Base-by-base conservation (phyloP, 2,797 vertebrate species). In the Propithecus perrieri region DNA sequence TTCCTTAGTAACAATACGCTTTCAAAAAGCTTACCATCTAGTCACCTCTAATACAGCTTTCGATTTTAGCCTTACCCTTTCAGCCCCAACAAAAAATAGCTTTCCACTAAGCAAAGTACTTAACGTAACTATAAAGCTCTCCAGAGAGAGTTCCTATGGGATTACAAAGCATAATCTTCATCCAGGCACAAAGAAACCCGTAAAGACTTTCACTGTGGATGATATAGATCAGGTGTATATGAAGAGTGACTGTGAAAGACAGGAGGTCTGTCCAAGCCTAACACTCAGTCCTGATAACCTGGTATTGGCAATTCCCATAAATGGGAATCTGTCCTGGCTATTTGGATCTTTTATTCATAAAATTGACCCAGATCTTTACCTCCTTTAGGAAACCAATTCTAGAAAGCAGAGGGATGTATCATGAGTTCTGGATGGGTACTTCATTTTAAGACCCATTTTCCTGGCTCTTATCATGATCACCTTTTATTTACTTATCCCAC, bases 401-500 rank as follows among this genome's bases (percentile, higher is more conserved):
- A 28, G 46, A 85, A 88, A 85, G 43, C 55, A 86, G n/a, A 85
- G 33, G 67, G 50, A 83, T 6, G 15, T 11, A 17, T 59, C n/a
- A 38, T n/a, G 69, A 13, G 13, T 43, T 84, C 57, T 87, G 43
- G 33, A 72, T 67, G 30, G 87, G 22, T 7, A 79, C 20, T 93
- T 53, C 87, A 57, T 38, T 55, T 59, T 89, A 91, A 95, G 43
- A 30, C 69, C 79, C 80, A 85, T 79, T 84, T 86, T 81, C 63
- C 76, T 83, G 57, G 5, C 33, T 95, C 61, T 80, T 55, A 65
- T 41, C 59, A 53, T 28, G 26, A 71, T 63, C 48, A 59, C 38
- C 46, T 84, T 87, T 48, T 80, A 61, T 95, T 97, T 91, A 76
- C 63, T 43, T 72, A 6, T 14, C 33, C 18, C 11, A 57, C 4